Evolutionary conservation across 2,888 invertebrate species (phyloP), one percentile per base, ranked within the genome.

Genomic region (Lutraria lutraria): DNA sequence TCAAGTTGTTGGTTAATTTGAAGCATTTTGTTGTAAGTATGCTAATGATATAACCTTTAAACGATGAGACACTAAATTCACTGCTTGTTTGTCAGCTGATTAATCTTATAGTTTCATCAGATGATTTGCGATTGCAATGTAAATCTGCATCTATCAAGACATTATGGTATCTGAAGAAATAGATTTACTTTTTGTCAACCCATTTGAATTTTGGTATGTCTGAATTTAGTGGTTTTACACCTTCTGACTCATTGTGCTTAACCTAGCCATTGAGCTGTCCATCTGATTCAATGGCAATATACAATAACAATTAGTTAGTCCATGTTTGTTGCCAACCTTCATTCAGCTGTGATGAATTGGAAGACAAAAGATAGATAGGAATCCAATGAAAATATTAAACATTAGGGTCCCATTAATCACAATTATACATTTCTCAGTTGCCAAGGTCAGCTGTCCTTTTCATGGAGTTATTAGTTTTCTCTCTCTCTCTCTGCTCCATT

Each of bases 381-480:
- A 76, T 76, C 13, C 16, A 34, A 76, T 31, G 31, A 76, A 34
- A 34, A 76, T 76, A 76, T 76, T 15, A 76, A 76, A 76, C 31
- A 31, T 76, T 76, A 76, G 19, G 13, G 13, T 31, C 16, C 3
- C 76, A 76, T 76, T 76, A 12, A 76, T 76, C 76, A 76, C 34
- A 76, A 31, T 76, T 31, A 76, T 31, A 76, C 31, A 76, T 76
- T 34, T 76, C 76, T 12, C 16, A 31, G 76, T 76, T 76, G 76
- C 31, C 19, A 31, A 34, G 76, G 76, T 76, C 31, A 76, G 76
- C 29, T 76, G 31, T 76, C 34, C 76, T 76, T n/a, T 31, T 76
- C 76, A 76, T 31, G 16, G 3, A 31, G 19, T 76, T 15, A 34
- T 34, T 76, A 16, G 76, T 76, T 76, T 15, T 34, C 21, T 19